Base-by-base conservation (phyloP, 2,797 vertebrate species). In the Enteromius mattozi region DNA sequence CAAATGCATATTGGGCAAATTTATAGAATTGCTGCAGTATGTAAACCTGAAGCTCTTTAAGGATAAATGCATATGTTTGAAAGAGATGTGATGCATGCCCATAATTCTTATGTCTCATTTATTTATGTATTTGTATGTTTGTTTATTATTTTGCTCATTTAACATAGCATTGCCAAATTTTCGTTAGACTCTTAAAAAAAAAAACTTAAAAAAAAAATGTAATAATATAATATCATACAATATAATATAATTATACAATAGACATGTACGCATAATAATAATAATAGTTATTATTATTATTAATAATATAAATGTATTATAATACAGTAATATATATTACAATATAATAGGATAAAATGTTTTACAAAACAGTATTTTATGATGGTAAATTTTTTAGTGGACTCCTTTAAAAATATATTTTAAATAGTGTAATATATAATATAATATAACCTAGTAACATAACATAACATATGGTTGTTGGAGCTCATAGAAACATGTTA, bases 11-110 rank as follows among this genome's bases (percentile, higher is more conserved):
- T 16, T 4, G 6, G 69, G 4, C 19, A 30, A 4, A 35, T 80
- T 27, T 3, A 56, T 27, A 27, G 35, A 72, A 27, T 27, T 27
- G 9, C 33, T 80, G 35, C 59, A 13, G 47, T 49, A 70, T 70
- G 78, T 80, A 37, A 59, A 56, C 49, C 24, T 54, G 5, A 56
- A 71, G 35, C 16, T 81, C 16, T 54, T 65, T 68, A 56, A 78
- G 65, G 27, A 33, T 49, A 63, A 16, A 63, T 63, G 61, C 27
- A 6, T n/a, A 51, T 12, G 65, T 37, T 47, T 69, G 21, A 54
- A 24, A 24, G 14, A 17, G n/a, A 70, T 56, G 37, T 59, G 40
- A 49, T 45, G 6, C 8, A n/a, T 56, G 19, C 17, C 56, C 4
- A n/a, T 56, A n/a, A 59, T 10, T n/a, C 21, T n/a, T n/a, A 21